Percentiles rank a stretch among this genome's conserved stretches.
phyloP scores from a whole-genome alignment of 2,797 vertebrate genomes.

The Eulemur mongoz region DNA sequence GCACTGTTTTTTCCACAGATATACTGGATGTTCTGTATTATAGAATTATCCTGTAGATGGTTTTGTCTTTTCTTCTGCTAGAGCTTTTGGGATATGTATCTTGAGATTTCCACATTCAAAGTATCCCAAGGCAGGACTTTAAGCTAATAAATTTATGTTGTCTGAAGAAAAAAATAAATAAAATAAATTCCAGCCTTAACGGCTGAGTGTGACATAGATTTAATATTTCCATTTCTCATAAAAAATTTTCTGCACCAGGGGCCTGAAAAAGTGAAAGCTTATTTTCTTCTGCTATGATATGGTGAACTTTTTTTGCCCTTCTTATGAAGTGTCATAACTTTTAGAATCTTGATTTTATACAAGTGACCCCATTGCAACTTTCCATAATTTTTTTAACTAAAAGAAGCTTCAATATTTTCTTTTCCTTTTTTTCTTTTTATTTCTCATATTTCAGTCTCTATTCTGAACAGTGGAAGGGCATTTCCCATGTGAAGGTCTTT shows the following conservation, averaged over 20 bases:
- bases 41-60: not conserved
- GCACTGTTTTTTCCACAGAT: not conserved
- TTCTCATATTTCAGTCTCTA: slow-evolving; percentile 38
- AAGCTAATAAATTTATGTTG: not conserved
- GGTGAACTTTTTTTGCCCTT: not conserved
- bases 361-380: not conserved
- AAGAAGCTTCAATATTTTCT: not conserved
- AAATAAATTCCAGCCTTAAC: not conserved
- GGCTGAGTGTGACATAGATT: not conserved
- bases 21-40: not conserved
- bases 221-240: not conserved
- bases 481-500: slow-evolving; percentile 13
- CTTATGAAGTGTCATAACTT: not conserved
- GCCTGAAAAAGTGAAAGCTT: not conserved
- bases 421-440: not conserved
- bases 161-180: not conserved
- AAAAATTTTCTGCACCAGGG: not conserved
- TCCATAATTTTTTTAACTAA: not conserved
- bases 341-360: not conserved
- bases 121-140: not conserved
- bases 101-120: not conserved
- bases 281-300: not conserved
- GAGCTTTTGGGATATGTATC: not conserved
- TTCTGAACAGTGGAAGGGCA: slow-evolving; percentile 34
- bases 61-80: not conserved